Percentiles rank a stretch among this genome's conserved stretches.
Conservation (phyloP, 1,140 invertebrate genomes). For the Pissodes strobi region DNA sequence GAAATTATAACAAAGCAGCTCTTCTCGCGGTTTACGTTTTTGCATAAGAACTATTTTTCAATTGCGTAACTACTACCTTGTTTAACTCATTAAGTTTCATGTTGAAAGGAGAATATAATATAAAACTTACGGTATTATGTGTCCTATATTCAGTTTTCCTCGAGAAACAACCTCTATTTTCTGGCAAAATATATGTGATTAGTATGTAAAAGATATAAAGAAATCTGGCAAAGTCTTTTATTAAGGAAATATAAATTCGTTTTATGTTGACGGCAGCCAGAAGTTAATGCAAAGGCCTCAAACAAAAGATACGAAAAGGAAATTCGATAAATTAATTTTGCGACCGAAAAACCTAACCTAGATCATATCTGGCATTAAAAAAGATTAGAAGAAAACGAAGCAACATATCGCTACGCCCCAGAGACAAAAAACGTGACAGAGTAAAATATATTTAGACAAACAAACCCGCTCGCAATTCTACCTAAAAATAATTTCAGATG, state of each 20-base stretch:
- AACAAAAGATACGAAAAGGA: constrained; percentile 26
- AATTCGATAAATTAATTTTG: constrained; percentile 32
- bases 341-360: constrained; percentile 30
- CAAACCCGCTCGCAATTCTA: constrained; percentile 5
- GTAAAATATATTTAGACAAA: constrained; percentile 34
- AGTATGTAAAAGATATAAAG: constrained; percentile 10
- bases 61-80: too few relatives aligned
- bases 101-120: too few relatives aligned
- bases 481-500: constrained; percentile 28
- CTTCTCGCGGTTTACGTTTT: too few relatives aligned
- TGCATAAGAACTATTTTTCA: too few relatives aligned
- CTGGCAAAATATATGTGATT: neutral
- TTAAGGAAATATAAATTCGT: constrained; percentile 21
- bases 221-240: constrained; percentile 9
- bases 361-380: constrained; percentile 27
- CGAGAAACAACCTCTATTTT: too few relatives aligned
- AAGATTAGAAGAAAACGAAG: constrained; percentile 36
- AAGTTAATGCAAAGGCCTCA: constrained; percentile 23
- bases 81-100: too few relatives aligned
- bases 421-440: constrained; percentile 32
- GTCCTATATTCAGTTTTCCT: too few relatives aligned
- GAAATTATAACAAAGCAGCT: too few relatives aligned
- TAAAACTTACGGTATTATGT: too few relatives aligned
- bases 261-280: constrained; percentile 22
- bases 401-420: constrained; percentile 30